Conservation (phyloP, 2,888 invertebrate species). For the Asteroscopus sphinx region DNA sequence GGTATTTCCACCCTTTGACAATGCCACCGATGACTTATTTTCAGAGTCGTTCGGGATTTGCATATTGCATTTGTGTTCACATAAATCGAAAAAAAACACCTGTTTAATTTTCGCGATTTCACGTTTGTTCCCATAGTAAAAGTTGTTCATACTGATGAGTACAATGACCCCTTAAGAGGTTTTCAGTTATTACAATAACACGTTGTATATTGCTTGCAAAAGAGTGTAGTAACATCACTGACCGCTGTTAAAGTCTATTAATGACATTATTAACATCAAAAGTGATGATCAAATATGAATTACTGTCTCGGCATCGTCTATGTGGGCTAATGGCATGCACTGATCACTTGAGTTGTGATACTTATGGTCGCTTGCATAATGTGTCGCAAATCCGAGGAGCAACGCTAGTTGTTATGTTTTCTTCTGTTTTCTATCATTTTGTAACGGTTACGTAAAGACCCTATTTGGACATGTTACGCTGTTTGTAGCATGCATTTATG, state of each 20-base stretch:
- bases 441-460: constrained; percentile 51
- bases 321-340: constrained; percentile 66
- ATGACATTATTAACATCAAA: constrained; percentile 30
- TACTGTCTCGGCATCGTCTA: constrained; percentile 52
- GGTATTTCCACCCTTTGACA: too few relatives aligned
- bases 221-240: constrained; percentile 21
- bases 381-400: constrained; percentile 57
- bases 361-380: constrained; percentile 66
- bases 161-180: too few relatives aligned
- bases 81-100: too few relatives aligned
- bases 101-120: too few relatives aligned
- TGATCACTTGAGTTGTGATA: constrained; percentile 52
- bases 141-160: too few relatives aligned
- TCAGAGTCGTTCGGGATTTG: too few relatives aligned
- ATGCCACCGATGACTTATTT: too few relatives aligned
- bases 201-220: constrained; percentile 25
- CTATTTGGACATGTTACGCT: constrained; percentile 3
- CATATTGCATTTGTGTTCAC: too few relatives aligned
- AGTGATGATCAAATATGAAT: constrained; percentile 42
- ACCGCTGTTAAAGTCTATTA: constrained; percentile 16
- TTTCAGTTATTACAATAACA: too few relatives aligned
- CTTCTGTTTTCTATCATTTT: constrained; percentile 62
- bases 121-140: too few relatives aligned
- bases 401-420: constrained; percentile 48
- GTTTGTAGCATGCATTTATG: neutral